Evolutionary conservation across 2,797 vertebrate species (phyloP).

Genomic region (Okamejei kenojei): DNA sequence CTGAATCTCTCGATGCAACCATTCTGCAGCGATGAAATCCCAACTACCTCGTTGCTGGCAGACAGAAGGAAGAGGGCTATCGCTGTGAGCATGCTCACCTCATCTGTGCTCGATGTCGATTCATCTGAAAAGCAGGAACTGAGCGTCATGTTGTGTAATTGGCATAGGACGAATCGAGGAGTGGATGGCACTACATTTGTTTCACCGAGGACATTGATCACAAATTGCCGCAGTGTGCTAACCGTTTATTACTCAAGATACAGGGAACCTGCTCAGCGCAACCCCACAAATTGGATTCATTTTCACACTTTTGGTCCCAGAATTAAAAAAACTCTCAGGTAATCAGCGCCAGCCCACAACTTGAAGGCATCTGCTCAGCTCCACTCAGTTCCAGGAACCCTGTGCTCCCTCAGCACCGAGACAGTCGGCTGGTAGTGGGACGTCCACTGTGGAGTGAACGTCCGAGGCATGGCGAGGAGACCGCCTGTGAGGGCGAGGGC

Average conservation of each 20-base stretch:
- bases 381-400: not conserved
- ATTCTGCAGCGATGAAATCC: constrained; percentile 82
- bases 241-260: not conserved
- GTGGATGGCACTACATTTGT: too few relatives aligned
- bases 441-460: too few relatives aligned
- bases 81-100: constrained; percentile 88
- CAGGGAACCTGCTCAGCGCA: too few relatives aligned
- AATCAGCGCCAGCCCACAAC: too few relatives aligned
- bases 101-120: constrained; percentile 71
- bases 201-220: not conserved
- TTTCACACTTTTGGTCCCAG: too few relatives aligned
- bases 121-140: constrained; percentile 59
- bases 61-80: constrained; percentile 89
- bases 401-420: not conserved
- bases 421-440: too few relatives aligned
- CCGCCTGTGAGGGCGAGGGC: too few relatives aligned
- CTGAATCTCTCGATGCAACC: constrained; percentile 86
- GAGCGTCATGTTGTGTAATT: not conserved
- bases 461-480: too few relatives aligned
- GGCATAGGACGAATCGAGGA: not conserved
- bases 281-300: too few relatives aligned
- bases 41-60: constrained; percentile 78
- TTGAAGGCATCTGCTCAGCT: not conserved
- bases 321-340: too few relatives aligned
- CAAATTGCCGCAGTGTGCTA: not conserved